A percentile compares a stretch with the other conserved stretches of the same genome.
phyloP scores from a whole-genome alignment of 64 coral and sea anemone genomes.

The Astreopora myriophthalma region DNA sequence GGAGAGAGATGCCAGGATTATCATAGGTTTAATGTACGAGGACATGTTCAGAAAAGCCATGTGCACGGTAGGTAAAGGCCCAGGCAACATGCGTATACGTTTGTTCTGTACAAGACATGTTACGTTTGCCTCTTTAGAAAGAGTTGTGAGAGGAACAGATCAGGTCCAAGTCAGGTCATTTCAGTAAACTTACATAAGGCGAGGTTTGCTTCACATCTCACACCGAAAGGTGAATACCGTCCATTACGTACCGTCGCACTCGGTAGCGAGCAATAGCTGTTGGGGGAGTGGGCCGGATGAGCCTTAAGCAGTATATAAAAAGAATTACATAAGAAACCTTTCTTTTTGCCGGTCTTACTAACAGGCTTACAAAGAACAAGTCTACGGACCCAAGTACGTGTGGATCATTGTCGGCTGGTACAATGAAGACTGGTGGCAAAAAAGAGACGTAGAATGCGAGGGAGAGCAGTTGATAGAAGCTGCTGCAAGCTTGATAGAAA shows the following conservation, averaged over 20 bases:
- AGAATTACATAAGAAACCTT: too few relatives aligned
- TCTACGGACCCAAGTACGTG: conserved; percentile 58
- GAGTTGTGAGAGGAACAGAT: too few relatives aligned
- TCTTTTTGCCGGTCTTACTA: too few relatives aligned
- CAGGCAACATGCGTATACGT: neutral
- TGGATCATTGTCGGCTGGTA: conserved; percentile 82
- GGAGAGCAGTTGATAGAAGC: conserved; percentile 39
- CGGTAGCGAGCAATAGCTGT: too few relatives aligned
- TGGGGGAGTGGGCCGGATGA: too few relatives aligned
- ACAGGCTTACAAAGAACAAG: conserved; percentile 56
- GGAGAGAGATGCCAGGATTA: conserved; percentile 72
- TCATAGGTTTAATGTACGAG: conserved; percentile 84
- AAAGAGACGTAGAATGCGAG: conserved; percentile 34
- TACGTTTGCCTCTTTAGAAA: neutral
- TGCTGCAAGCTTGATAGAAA: conserved; percentile 65
- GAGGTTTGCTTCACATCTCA: too few relatives aligned
- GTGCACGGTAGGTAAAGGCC: conserved; percentile 45
- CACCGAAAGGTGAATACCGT: too few relatives aligned
- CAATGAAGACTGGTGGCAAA: conserved; percentile 58
- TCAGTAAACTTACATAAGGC: too few relatives aligned
- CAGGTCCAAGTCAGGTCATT: too few relatives aligned
- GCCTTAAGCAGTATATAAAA: too few relatives aligned
- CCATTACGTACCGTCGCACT: too few relatives aligned
- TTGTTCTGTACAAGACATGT: neutral
- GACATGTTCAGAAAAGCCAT: conserved; percentile 80